These are phyloP conservation scores for Nycticryphes semicollaris DNA, from an alignment of 2,113 vertebrate genomes.

Conservation along the genomic window DNA sequence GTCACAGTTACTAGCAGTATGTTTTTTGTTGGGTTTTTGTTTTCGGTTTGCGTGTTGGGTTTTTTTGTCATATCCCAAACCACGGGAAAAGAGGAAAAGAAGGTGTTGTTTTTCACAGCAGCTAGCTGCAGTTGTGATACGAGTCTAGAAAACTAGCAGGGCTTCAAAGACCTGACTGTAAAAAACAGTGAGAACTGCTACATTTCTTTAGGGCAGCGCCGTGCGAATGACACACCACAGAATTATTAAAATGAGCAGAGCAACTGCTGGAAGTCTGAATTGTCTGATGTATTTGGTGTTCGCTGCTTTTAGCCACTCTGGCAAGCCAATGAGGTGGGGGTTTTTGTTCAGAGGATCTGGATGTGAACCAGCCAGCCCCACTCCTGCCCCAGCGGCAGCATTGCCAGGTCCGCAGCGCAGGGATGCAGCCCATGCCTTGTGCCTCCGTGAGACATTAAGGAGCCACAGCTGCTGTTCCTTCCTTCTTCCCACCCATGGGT, in stretches of 20 bases:
- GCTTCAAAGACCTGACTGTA: not conserved
- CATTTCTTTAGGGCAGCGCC: not conserved
- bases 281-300: not conserved
- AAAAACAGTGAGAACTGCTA: not conserved
- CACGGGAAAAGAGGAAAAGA: slow-evolving; percentile 59
- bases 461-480: not conserved
- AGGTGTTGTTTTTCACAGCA: slow-evolving; percentile 65
- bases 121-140: slow-evolving; percentile 35
- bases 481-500: not conserved
- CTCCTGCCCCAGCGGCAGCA: accelerated
- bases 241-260: not conserved
- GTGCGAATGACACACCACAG: accelerated
- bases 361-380: not conserved
- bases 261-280: not conserved
- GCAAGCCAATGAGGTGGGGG: not conserved
- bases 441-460: not conserved
- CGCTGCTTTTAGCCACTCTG: not conserved
- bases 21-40: not conserved
- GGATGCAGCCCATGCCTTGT: accelerated
- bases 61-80: slow-evolving; percentile 50
- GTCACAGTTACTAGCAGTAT: slow-evolving; percentile 57
- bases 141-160: not conserved
- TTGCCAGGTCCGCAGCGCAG: accelerated
- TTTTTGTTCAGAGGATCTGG: not conserved
- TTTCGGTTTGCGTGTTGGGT: not conserved